These are phyloP conservation scores for Cyanoliseus patagonus DNA, from an alignment of 2,113 vertebrate species.

Conservation along the genomic window DNA sequence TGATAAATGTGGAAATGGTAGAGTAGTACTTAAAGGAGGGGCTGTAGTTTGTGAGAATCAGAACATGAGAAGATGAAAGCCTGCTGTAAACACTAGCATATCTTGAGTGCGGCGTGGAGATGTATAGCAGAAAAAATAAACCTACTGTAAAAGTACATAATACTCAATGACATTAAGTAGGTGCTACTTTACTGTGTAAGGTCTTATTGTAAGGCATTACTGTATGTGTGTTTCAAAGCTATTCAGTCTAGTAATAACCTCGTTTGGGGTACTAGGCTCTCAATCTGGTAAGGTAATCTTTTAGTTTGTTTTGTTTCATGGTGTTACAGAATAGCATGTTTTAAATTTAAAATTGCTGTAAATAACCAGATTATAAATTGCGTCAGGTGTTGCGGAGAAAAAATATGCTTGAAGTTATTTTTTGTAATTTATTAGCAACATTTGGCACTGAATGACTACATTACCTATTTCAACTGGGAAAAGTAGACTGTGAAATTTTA, in stretches of 20 bases:
- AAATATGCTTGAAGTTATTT: constrained; percentile 40
- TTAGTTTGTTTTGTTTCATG: constrained; percentile 32
- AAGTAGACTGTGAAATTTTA: constrained; percentile 39
- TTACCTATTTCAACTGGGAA: constrained; percentile 38
- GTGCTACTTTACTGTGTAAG: neutral
- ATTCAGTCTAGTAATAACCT: constrained; percentile 19
- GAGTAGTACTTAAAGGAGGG: neutral
- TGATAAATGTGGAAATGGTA: neutral
- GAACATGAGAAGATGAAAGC: neutral
- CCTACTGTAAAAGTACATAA: neutral
- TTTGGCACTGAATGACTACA: constrained; percentile 38
- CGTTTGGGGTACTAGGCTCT: constrained; percentile 9
- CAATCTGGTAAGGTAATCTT: neutral
- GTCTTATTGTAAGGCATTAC: neutral
- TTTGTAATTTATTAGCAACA: constrained; percentile 55
- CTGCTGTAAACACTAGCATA: neutral
- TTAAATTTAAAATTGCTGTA: constrained; percentile 35
- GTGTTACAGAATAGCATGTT: constrained; percentile 13
- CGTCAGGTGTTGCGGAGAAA: constrained; percentile 41
- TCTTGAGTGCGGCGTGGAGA: neutral
- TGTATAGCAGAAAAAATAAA: neutral
- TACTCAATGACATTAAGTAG: neutral
- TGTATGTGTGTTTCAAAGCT: neutral
- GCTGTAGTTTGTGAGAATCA: neutral
- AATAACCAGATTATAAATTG: constrained; percentile 54